Percentiles rank a stretch among this genome's conserved stretches.
These are phyloP conservation scores for Darevskia mixta DNA, from an alignment of 2,797 vertebrate species.

Conservation along the genomic window DNA sequence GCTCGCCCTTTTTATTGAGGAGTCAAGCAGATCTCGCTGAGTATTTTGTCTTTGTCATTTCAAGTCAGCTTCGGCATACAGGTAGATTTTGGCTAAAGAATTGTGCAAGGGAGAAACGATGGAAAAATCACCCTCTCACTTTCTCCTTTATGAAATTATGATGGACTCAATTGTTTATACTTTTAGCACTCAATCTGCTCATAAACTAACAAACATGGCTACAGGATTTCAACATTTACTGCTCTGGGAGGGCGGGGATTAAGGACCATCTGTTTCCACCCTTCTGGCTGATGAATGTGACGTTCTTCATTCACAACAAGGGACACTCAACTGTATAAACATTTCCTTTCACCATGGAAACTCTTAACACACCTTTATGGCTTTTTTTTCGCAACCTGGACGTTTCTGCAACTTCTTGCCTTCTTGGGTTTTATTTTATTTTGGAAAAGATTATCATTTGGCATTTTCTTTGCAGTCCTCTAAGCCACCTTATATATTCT, in stretches of 20 bases:
- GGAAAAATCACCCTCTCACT: not conserved
- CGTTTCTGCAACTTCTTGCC: slow-evolving; percentile 42
- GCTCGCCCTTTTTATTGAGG: slow-evolving; percentile 56
- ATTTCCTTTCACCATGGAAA: slow-evolving; percentile 57
- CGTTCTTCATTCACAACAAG: slow-evolving; percentile 45
- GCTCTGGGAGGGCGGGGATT: slow-evolving; percentile 23
- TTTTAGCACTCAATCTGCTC: slow-evolving; percentile 31
- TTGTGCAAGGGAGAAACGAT: not conserved
- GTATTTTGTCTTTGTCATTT: slow-evolving; percentile 65
- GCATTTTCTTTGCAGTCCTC: slow-evolving; percentile 61
- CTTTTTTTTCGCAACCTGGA: slow-evolving; percentile 35
- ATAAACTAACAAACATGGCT: slow-evolving; percentile 59
- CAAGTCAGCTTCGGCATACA: slow-evolving; percentile 48
- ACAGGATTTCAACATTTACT: slow-evolving; percentile 63
- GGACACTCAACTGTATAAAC: slow-evolving; percentile 42
- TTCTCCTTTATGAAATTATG: slow-evolving; percentile 42
- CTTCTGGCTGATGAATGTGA: slow-evolving; percentile 56
- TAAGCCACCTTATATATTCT: slow-evolving; percentile 70
- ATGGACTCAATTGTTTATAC: slow-evolving; percentile 50
- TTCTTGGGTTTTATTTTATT: slow-evolving; percentile 24
- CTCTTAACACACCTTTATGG: slow-evolving; percentile 44
- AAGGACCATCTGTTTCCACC: slow-evolving; percentile 57
- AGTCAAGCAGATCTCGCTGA: slow-evolving; percentile 58
- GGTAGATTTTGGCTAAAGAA: slow-evolving; percentile 51
- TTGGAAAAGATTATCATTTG: slow-evolving; percentile 54